These are phyloP conservation scores for Urocolius indicus DNA, from an alignment of 2,113 vertebrate genomes.

Conservation along the genomic window DNA sequence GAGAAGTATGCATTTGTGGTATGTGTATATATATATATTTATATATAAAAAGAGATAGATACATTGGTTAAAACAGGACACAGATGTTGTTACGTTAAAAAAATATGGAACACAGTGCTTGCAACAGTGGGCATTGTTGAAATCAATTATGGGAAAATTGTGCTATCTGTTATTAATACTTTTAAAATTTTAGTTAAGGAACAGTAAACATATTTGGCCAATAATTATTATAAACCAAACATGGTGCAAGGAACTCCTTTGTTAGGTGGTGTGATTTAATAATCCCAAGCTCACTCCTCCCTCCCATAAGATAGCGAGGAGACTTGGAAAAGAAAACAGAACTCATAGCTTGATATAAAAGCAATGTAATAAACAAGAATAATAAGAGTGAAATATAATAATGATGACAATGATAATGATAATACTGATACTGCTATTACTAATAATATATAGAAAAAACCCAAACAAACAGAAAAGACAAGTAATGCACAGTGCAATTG, in stretches of 20 bases:
- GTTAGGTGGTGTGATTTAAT: neutral
- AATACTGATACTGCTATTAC: too few species aligned
- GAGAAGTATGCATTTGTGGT: slow-evolving; percentile 87
- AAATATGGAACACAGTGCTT: neutral
- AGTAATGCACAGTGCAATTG: too few species aligned
- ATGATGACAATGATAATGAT: too few species aligned
- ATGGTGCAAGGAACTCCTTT: neutral
- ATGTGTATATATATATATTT: neutral
- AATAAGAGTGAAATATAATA: too few species aligned
- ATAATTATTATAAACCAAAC: neutral
- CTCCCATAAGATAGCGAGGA: too few species aligned
- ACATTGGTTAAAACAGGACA: neutral
- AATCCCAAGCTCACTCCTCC: too few species aligned
- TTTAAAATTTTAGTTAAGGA: neutral
- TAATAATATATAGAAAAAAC: too few species aligned
- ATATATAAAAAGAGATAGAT: too few species aligned
- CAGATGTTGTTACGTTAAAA: neutral
- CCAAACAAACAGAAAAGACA: too few species aligned
- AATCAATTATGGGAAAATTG: neutral
- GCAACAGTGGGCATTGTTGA: neutral
- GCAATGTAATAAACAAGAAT: too few species aligned
- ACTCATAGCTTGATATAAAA: too few species aligned
- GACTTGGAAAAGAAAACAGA: too few species aligned
- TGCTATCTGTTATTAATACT: neutral
- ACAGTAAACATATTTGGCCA: neutral